Evolutionary conservation across 2,797 vertebrate genomes (phyloP).

Genomic region (Hyperoplus lanceolatus): DNA sequence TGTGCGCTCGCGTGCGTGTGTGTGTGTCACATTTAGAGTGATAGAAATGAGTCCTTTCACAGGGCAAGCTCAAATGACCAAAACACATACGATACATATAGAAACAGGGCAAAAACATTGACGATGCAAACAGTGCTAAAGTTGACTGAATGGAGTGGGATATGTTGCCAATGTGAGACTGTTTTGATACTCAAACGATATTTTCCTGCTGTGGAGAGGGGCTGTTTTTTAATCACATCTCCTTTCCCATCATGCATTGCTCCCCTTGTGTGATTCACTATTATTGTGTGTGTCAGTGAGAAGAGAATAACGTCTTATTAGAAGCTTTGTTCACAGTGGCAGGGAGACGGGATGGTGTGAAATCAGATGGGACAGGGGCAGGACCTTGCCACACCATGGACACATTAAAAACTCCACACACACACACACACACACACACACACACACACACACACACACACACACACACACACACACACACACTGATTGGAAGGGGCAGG

Average conservation of each 20-base stretch:
- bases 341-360: constrained; percentile 44
- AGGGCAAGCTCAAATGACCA: too few relatives aligned
- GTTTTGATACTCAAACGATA: too few relatives aligned
- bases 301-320: not conserved
- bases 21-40: too few relatives aligned
- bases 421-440: constrained; percentile 11
- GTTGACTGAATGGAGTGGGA: too few relatives aligned
- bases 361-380: constrained; percentile 55
- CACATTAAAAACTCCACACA: not conserved
- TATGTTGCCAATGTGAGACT: too few relatives aligned
- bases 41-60: too few relatives aligned
- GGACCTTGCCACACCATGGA: not conserved
- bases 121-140: too few relatives aligned
- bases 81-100: too few relatives aligned
- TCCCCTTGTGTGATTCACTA: not conserved
- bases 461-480: not conserved
- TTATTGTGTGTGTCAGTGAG: not conserved
- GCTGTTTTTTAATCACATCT: constrained; percentile 3
- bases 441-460: too few relatives aligned
- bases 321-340: constrained; percentile 25
- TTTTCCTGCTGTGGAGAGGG: not conserved
- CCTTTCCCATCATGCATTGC: constrained; percentile 36
- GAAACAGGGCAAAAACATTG: too few relatives aligned
- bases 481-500: too few relatives aligned
- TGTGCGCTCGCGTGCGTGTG: too few relatives aligned